Conservation (phyloP, 2,888 invertebrate species). For the Erpobdella octoculata region DNA sequence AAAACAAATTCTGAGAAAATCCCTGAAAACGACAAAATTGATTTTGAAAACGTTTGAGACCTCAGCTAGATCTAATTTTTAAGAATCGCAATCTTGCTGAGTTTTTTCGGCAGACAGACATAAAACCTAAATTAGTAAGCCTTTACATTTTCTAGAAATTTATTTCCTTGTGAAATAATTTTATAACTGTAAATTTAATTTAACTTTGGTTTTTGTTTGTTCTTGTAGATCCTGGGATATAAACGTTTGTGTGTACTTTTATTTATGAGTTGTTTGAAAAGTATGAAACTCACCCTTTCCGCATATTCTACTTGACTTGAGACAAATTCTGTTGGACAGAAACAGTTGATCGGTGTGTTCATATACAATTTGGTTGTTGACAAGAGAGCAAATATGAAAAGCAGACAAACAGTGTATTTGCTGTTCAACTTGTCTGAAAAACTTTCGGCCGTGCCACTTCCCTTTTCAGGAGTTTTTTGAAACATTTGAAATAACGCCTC, state of each 20-base stretch:
- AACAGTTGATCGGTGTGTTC: conserved; percentile 36
- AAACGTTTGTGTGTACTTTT: background rate
- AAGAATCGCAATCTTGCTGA: too few relatives aligned
- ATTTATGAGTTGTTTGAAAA: background rate
- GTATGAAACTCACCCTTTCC: conserved; percentile 32
- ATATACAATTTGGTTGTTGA: conserved; percentile 33
- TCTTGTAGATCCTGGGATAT: background rate
- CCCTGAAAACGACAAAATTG: too few relatives aligned
- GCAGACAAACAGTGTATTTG: conserved; percentile 33
- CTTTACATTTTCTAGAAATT: too few relatives aligned
- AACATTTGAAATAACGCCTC: conserved; percentile 6
- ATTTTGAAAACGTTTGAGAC: too few relatives aligned
- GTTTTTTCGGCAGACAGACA: too few relatives aligned
- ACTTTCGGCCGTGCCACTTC: conserved; percentile 35
- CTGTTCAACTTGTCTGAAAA: conserved; percentile 35
- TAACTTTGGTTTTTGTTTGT: background rate
- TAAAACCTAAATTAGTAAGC: too few relatives aligned
- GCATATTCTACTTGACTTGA: conserved; percentile 35
- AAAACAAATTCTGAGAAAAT: too few relatives aligned
- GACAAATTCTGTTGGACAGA: conserved; percentile 37
- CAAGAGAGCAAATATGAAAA: conserved; percentile 32
- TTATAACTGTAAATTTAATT: too few relatives aligned
- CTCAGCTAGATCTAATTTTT: too few relatives aligned
- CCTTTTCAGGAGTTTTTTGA: background rate
- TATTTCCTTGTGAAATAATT: too few relatives aligned